Evolutionary conservation across 2,888 invertebrate species (phyloP), one percentile per base, ranked within the genome.

Genomic region (Pseudococcus jackbeardsleyi): DNA sequence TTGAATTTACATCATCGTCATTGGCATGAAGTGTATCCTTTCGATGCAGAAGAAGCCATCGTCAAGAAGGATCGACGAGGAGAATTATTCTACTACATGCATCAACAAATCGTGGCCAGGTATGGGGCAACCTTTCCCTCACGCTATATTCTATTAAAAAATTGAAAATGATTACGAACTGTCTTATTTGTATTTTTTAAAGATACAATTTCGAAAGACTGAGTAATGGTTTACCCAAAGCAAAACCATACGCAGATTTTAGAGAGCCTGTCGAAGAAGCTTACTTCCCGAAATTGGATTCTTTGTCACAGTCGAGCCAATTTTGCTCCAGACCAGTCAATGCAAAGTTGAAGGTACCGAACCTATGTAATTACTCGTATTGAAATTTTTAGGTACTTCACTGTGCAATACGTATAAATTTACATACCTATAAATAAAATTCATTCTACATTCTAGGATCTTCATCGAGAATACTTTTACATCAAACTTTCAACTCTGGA

Each of bases 1-100:
- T 93, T 97, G 90, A 97, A 97, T 92, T 94, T 96, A 86, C 97
- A 97, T 91, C 96, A 97, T 91, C 97, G 96, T 96, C 96, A 97
- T 91, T 97, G 96, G 97, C 97, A 97, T 91, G 93, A 97, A 90
- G 96, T 97, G 1, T 97, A 96, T 91, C 96, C 96, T 0, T 95
- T 95, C 91, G 94, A 95, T 90, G 91, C 90, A 0, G 94, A 94
- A 0, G 92, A 93, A 0, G 92, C 93, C 90, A 92, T 93, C 0
- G 95, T 96, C 7, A 93, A 93, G 84, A 96, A 96, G 91, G 95
- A 96, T 92, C 92, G 96, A 9, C 93, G 96, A 4, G 96, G 96
- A 0, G 96, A 96, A 91, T 93, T 96, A 22, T 96, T 96, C 92
- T 96, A 95, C 90, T 96, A 95, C 91, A 95, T 95, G 95, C 96